A percentile compares a stretch with the other conserved stretches of the same genome.
These are phyloP conservation scores for Microhierax caerulescens DNA, from an alignment of 2,797 vertebrate genomes.

Conservation along the genomic window DNA sequence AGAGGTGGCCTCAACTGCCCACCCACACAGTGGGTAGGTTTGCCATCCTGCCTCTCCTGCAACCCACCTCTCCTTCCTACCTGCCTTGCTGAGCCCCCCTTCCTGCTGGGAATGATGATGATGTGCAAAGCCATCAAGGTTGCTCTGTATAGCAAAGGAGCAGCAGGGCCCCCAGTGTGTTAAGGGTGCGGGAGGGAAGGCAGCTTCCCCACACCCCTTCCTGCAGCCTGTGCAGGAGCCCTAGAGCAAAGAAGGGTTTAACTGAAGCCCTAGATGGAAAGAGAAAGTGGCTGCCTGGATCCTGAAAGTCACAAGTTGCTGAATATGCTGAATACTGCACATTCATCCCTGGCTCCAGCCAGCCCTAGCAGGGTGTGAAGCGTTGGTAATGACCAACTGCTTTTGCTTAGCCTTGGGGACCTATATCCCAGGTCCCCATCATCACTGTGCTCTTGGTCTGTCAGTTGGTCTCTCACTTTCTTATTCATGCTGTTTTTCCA, in stretches of 20 bases:
- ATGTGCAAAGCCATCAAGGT: neutral
- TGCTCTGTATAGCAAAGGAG: neutral
- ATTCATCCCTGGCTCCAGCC: neutral
- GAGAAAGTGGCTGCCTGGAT: neutral
- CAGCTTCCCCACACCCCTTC: neutral
- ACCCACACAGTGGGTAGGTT: neutral
- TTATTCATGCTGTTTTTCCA: conserved; percentile 60
- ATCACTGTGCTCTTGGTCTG: neutral
- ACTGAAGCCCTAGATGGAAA: neutral
- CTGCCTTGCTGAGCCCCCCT: neutral
- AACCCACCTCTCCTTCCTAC: neutral
- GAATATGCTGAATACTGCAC: neutral
- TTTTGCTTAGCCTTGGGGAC: neutral
- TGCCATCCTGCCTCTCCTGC: neutral
- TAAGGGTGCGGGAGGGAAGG: neutral
- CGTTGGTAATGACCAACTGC: neutral
- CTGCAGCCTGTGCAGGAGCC: neutral
- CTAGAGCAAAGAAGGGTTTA: neutral
- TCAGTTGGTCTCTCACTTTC: neutral
- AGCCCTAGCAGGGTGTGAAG: neutral
- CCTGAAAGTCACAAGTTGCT: neutral
- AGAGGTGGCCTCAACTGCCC: neutral
- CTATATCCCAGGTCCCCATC: neutral
- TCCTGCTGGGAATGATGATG: neutral
- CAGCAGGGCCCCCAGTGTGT: neutral